phyloP scores from a whole-genome alignment of 1,140 invertebrate genomes.

The Drosophila neocordata region DNA sequence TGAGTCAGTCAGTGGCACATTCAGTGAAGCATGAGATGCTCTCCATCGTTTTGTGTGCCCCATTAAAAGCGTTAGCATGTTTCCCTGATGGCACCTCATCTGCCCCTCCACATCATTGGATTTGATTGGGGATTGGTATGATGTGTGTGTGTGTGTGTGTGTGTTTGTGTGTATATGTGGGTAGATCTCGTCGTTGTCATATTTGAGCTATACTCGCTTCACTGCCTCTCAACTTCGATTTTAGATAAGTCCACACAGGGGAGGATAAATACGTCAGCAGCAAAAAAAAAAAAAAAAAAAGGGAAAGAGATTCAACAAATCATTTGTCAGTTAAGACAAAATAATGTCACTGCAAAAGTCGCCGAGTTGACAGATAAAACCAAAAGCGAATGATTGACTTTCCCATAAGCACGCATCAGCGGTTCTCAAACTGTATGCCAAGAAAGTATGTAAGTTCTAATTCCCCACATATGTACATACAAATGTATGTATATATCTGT shows the following conservation, averaged over 20 bases:
- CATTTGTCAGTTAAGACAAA: conserved; percentile 63
- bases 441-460: conserved; percentile 4
- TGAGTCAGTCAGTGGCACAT: conserved; percentile 18
- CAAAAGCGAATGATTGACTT: conserved; percentile 58
- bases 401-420: conserved; percentile 47
- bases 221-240: conserved; percentile 30
- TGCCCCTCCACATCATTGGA: neutral
- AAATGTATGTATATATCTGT: too few species aligned
- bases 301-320: conserved; percentile 24
- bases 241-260: conserved; percentile 8
- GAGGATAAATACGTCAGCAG: conserved; percentile 8
- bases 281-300: neutral
- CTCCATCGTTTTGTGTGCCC: conserved; percentile 14
- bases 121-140: neutral
- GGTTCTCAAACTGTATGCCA: conserved; percentile 13
- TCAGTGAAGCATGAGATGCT: conserved; percentile 17
- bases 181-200: conserved; percentile 24
- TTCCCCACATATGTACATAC: neutral
- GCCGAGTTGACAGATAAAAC: conserved; percentile 43
- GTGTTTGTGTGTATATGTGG: neutral
- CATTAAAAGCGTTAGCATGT: conserved; percentile 54
- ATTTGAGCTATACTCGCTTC: conserved; percentile 41
- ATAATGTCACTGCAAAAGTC: conserved; percentile 25
- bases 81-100: conserved; percentile 17
- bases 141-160: neutral